A percentile compares a stretch with the other conserved stretches of the same genome.
These are phyloP conservation scores for Cuniculus paca DNA, from an alignment of 2,797 vertebrate genomes.

Conservation along the genomic window DNA sequence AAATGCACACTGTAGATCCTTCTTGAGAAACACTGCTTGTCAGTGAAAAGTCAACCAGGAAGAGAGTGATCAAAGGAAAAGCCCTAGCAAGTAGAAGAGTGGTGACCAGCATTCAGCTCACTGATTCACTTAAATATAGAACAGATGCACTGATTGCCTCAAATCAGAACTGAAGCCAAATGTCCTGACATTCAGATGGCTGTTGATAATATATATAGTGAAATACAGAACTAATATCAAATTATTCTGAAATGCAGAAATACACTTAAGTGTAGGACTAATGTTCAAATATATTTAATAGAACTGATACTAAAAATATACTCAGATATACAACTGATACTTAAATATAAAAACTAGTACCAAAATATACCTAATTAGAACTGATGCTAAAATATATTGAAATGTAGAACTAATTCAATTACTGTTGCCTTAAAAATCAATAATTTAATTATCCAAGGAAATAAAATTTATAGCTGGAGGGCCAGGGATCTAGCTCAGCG, in stretches of 20 bases:
- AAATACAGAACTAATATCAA: background rate
- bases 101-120: background rate
- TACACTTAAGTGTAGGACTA: background rate
- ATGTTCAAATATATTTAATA: background rate
- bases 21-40: background rate
- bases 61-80: background rate
- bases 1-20: background rate
- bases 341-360: background rate
- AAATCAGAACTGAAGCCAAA: background rate
- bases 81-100: background rate
- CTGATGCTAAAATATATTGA: background rate
- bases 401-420: slow-evolving; percentile 54
- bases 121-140: background rate
- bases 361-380: background rate
- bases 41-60: background rate
- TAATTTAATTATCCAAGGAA: slow-evolving; percentile 71
- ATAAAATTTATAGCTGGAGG: slow-evolving; percentile 72
- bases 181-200: background rate
- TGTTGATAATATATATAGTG: background rate
- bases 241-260: no score
- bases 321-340: background rate
- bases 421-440: slow-evolving; percentile 63
- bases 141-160: background rate
- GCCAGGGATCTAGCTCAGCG: no score
- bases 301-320: background rate